Conservation (phyloP, 1,140 invertebrate species). For the Ylistrum balloti region DNA sequence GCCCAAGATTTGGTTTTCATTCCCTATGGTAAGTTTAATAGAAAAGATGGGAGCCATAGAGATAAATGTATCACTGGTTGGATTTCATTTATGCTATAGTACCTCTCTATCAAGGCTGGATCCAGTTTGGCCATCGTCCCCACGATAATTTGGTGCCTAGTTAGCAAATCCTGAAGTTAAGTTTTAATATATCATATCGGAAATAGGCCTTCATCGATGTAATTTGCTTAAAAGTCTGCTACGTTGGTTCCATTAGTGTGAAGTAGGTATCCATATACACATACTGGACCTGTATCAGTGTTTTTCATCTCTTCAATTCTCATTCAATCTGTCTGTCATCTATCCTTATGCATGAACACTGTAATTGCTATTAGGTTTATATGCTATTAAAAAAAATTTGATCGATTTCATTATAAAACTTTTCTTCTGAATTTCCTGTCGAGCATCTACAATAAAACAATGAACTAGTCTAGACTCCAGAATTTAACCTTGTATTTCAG, state of each 20-base stretch:
- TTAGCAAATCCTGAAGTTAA: not conserved
- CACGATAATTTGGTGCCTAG: not conserved
- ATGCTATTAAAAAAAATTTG: not conserved
- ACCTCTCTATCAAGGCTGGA: not conserved
- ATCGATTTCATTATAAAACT: not conserved
- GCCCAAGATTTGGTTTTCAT: not conserved
- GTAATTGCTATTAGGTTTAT: slow-evolving; percentile 6
- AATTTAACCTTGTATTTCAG: not conserved
- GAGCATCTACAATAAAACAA: too few species aligned
- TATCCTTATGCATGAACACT: not conserved
- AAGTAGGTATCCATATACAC: not conserved
- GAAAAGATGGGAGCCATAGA: not conserved
- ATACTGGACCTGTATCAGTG: not conserved
- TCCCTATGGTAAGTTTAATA: slow-evolving; percentile 20
- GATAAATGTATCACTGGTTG: not conserved
- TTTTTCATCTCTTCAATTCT: not conserved
- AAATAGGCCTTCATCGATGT: not conserved
- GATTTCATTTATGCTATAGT: not conserved
- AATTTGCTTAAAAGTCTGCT: not conserved
- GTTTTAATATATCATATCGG: not conserved
- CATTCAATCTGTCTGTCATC: not conserved
- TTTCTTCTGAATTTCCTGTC: not conserved
- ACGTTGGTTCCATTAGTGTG: not conserved
- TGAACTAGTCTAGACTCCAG: not conserved
- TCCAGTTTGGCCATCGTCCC: not conserved